Percentiles rank a stretch among this genome's conserved stretches.
phyloP scores from a whole-genome alignment of 2,113 vertebrate genomes.

The Antechinus flavipes region DNA sequence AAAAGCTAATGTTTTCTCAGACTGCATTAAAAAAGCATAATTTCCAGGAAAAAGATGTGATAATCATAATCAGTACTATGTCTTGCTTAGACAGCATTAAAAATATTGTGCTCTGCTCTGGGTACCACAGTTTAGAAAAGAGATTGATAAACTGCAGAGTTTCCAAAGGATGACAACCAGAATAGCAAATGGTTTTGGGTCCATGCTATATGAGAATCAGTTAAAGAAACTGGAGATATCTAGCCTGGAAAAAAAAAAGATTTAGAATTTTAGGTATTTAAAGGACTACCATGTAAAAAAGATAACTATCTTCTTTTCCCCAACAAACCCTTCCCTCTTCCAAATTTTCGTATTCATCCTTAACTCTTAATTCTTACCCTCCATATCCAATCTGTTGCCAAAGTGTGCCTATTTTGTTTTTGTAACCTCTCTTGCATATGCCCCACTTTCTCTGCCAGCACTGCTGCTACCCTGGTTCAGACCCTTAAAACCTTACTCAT shows the following conservation, averaged over 20 bases:
- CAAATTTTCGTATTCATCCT: neutral
- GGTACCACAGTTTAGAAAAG: neutral
- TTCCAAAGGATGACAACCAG: neutral
- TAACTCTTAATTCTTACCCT: neutral
- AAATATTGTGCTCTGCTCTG: neutral
- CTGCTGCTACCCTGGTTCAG: neutral
- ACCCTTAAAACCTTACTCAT: neutral
- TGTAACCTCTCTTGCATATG: neutral
- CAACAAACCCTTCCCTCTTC: neutral
- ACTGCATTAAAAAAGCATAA: neutral
- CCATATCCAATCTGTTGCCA: neutral
- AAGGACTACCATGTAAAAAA: neutral
- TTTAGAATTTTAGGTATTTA: neutral
- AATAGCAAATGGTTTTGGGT: neutral
- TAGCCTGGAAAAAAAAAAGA: neutral
- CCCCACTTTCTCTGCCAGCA: neutral
- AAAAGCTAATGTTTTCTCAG: neutral
- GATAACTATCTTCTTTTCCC: neutral
- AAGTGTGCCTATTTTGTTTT: neutral
- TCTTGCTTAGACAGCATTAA: neutral
- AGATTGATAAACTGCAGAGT: neutral
- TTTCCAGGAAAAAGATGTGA: neutral
- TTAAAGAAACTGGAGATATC: neutral
- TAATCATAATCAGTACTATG: neutral
- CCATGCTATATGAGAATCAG: neutral